Evolutionary conservation across 2,888 invertebrate genomes (phyloP), one percentile per base, ranked within the genome.

Genomic region (Dioctria rufipes): DNA sequence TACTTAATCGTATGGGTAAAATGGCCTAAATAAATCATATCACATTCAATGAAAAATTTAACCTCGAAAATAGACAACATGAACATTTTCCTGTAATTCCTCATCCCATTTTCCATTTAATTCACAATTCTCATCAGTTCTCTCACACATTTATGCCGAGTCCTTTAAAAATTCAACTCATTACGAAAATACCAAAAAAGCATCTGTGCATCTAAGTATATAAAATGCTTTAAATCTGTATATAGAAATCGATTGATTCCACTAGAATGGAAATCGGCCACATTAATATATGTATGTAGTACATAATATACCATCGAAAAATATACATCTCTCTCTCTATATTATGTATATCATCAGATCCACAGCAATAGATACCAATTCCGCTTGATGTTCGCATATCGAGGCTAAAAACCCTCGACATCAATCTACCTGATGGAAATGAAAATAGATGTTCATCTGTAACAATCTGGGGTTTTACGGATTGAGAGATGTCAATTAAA

Each of bases 401-500:
- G 43, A 37, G 25, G 73, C 77, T 77, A 39, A 49, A 75, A 77
- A 63, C 82, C 78, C 81, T 82, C 81, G 81, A 83, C 81, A 84
- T 83, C 83, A 83, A 84, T 84, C 83, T 83, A 84, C 84, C 84
- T 84, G 84, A 84, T 84, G 84, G 84, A 84, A 84, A 84, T 83
- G 83, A 84, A 84, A 84, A 84, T 84, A 84, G 84, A 84, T 84
- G 83, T 82, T 83, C 83, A 81, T 82, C 78, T 81, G 83, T 83
- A 81, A 40, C 77, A 81, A 75, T 83, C 79, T 82, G 80, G 82
- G 80, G 65, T 71, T 80, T 80, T 51, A 60, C 71, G 73, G 81
- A 82, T 82, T 81, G 82, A 80, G 78, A 78, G 79, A 82, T 81
- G 82, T 82, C 82, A 82, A 82, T 82, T 82, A 82, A 81, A 82